Percentiles rank a stretch among this genome's conserved stretches.
phyloP scores from a whole-genome alignment of 2,113 vertebrate genomes.

The Myrmecophaga tridactyla region DNA sequence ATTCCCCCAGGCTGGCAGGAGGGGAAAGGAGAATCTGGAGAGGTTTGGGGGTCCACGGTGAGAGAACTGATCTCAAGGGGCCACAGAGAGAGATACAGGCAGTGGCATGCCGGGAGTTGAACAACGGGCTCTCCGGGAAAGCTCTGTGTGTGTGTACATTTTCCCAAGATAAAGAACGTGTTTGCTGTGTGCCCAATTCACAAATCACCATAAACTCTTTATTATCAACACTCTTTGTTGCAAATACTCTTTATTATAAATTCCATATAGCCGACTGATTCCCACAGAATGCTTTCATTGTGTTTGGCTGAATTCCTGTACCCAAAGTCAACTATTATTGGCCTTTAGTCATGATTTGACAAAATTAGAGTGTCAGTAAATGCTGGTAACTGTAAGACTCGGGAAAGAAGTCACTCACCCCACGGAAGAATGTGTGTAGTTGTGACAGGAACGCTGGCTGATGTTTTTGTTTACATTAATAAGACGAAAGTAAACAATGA shows the following conservation, averaged over 20 bases:
- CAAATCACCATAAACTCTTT: background rate
- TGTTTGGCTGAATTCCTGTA: background rate
- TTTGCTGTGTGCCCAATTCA: background rate
- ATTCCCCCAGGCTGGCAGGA: background rate
- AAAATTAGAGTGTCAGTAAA: background rate
- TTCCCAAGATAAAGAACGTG: background rate
- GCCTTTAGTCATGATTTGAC: background rate
- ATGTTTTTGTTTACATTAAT: background rate
- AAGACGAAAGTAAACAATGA: background rate
- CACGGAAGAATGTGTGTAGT: fast-evolving
- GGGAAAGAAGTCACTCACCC: background rate
- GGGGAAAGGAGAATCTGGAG: background rate
- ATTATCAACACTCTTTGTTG: background rate
- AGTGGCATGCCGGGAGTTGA: background rate
- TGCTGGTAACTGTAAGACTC: fast-evolving
- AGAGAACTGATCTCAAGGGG: background rate
- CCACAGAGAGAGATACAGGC: background rate
- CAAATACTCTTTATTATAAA: background rate
- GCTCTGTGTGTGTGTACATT: background rate
- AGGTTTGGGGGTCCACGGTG: background rate
- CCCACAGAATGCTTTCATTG: background rate
- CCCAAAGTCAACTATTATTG: background rate
- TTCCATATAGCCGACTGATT: background rate
- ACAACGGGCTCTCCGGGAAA: too few relatives aligned
- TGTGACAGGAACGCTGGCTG: fast-evolving